A percentile compares a stretch with the other conserved stretches of the same genome.
phyloP scores from a whole-genome alignment of 2,888 invertebrate genomes.

The Archips xylosteana region DNA sequence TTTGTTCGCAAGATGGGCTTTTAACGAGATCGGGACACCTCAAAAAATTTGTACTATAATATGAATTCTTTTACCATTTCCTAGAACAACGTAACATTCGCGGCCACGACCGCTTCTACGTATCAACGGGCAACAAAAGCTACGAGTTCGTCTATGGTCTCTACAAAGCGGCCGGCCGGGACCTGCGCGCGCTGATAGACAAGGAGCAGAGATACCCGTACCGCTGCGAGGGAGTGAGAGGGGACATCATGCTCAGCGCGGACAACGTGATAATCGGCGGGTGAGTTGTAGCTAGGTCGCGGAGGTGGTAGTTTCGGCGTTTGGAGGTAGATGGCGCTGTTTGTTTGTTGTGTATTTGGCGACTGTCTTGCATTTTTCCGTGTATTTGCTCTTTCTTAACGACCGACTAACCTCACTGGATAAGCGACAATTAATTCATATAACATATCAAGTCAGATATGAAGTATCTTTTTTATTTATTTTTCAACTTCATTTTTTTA shows the following conservation, averaged over 20 bases:
- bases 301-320: background rate
- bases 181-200: slow-evolving; percentile 73
- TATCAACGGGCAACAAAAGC: slow-evolving; percentile 89
- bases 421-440: too few species aligned
- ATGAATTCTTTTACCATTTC: slow-evolving; percentile 13
- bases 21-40: too few species aligned
- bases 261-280: slow-evolving; percentile 89
- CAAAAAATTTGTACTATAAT: too few species aligned
- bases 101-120: slow-evolving; percentile 96
- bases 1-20: too few species aligned
- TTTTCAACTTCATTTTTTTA: too few species aligned
- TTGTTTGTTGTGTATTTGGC: background rate
- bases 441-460: too few species aligned
- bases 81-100: slow-evolving; percentile 92
- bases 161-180: slow-evolving; percentile 76
- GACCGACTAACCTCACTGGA: too few species aligned
- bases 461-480: too few species aligned
- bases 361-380: too few species aligned
- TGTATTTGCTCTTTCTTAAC: too few species aligned
- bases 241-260: slow-evolving; percentile 90
- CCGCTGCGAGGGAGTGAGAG: slow-evolving; percentile 93
- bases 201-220: slow-evolving; percentile 86
- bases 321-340: slow-evolving; percentile 18
- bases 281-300: slow-evolving; percentile 68
- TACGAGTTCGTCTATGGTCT: slow-evolving; percentile 90